A percentile compares a stretch with the other conserved stretches of the same genome.
These are phyloP conservation scores for Ciconia boyciana DNA, from an alignment of 2,113 vertebrate species.

Conservation along the genomic window DNA sequence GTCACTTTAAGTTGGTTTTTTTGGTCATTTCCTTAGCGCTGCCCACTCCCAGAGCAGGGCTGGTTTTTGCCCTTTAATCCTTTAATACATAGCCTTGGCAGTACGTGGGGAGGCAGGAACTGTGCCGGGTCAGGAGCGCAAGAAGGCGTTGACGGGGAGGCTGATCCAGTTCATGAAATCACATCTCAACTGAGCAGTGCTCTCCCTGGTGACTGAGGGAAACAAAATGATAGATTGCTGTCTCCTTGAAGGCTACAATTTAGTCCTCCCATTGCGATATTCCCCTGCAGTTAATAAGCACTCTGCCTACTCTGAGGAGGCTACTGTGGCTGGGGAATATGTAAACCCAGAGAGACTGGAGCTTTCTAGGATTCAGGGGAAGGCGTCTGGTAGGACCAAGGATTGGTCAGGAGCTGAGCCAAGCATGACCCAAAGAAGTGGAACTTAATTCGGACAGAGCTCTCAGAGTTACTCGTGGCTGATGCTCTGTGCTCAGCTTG, in stretches of 20 bases:
- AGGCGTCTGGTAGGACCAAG: not conserved
- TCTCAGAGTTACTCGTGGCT: not conserved
- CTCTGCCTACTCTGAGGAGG: conserved; percentile 14
- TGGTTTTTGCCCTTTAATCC: not conserved
- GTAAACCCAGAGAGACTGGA: not conserved
- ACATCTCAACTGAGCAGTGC: not conserved
- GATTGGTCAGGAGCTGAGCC: conserved; percentile 4
- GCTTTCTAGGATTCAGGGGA: conserved; percentile 46
- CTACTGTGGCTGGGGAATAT: not conserved
- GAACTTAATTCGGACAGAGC: not conserved
- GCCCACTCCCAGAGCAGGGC: not conserved
- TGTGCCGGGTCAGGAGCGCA: not conserved
- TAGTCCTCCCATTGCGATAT: not conserved
- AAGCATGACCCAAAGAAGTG: not conserved
- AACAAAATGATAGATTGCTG: not conserved
- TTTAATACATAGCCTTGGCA: not conserved
- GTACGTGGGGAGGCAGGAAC: not conserved
- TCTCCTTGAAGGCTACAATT: conserved; percentile 33
- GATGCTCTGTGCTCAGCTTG: not conserved
- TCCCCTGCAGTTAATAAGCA: conserved; percentile 51
- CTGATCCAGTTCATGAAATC: not conserved
- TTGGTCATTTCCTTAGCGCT: not conserved
- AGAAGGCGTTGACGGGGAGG: not conserved
- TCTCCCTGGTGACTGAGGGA: not conserved
- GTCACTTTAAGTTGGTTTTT: not conserved